Evolutionary conservation across 1,140 invertebrate species (phyloP).

Genomic region (Lasioglossum baleicum): DNA sequence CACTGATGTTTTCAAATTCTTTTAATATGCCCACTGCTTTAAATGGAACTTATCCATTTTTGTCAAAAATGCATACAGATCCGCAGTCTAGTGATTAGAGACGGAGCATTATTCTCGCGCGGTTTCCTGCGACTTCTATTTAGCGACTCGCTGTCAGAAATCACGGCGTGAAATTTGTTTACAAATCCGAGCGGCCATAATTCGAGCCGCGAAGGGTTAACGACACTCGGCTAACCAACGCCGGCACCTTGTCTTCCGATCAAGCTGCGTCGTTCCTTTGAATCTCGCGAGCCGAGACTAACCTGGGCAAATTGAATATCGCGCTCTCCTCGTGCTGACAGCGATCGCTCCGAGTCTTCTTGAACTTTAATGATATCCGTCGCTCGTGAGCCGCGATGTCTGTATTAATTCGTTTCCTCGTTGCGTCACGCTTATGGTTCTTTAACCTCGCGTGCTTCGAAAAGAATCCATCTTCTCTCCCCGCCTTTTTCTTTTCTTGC

Average conservation of each 20-base stretch:
- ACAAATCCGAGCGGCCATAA: not conserved
- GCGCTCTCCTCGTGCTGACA: not conserved
- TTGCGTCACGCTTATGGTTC: not conserved
- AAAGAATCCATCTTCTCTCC: not conserved
- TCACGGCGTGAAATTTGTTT: not conserved
- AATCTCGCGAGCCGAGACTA: conserved; percentile 23
- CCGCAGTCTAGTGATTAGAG: no score
- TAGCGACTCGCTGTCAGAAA: no score
- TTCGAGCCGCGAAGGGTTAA: conserved; percentile 11
- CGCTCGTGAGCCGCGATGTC: not conserved
- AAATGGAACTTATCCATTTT: no score
- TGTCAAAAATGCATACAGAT: no score
- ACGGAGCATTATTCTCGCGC: no score
- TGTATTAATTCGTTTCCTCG: not conserved
- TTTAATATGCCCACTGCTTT: no score
- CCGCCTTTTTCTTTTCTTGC: not conserved
- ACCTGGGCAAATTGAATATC: conserved; percentile 36
- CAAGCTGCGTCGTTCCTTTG: not conserved
- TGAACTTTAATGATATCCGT: not conserved
- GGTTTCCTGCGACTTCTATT: no score
- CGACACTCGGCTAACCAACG: not conserved
- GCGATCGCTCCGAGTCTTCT: not conserved
- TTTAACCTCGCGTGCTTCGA: not conserved
- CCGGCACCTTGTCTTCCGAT: not conserved
- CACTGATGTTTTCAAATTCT: no score